Evolutionary conservation across 2,888 invertebrate genomes (phyloP), one percentile per base, ranked within the genome.

Genomic region (Pardosa pseudoannulata): DNA sequence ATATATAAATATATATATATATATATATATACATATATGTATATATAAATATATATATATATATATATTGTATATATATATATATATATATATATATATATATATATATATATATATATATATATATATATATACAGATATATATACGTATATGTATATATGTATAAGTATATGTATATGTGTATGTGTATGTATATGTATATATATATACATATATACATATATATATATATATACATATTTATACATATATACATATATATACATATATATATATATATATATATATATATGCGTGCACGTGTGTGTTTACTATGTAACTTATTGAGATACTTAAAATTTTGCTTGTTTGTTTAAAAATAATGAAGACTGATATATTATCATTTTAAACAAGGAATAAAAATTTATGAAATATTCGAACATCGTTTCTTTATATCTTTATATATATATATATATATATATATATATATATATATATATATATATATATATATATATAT

Each of bases 1-100:
- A n/a, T n/a, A n/a, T n/a, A n/a, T n/a, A n/a, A n/a, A n/a, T n/a
- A n/a, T n/a, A n/a, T n/a, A n/a, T n/a, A n/a, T n/a, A n/a, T n/a
- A n/a, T n/a, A n/a, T n/a, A n/a, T n/a, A n/a, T n/a, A n/a, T n/a
- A n/a, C 62, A 62, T 62, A 19, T 19, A 62, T 62, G 23, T 62
- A 9, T 62, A 19, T 19, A 9, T 62, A 62, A 19, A 19, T 62
- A 62, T 62, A 3, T 2, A 19, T 1, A 62, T 2, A 19, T 41
- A 41, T 41, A 41, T 41, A n/a, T n/a, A n/a, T 19, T 7, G 23
- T 50, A 50, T 50, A 50, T 50, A 50, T 50, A 50, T 50, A 50
- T 50, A 50, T 50, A 50, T 50, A 50, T 50, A 50, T 50, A 50
- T 50, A 50, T 50, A 50, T 50, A 50, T 50, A 50, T 50, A 50